Evolutionary conservation across 2,797 vertebrate species (phyloP).

Genomic region (Eospalax fontanierii): DNA sequence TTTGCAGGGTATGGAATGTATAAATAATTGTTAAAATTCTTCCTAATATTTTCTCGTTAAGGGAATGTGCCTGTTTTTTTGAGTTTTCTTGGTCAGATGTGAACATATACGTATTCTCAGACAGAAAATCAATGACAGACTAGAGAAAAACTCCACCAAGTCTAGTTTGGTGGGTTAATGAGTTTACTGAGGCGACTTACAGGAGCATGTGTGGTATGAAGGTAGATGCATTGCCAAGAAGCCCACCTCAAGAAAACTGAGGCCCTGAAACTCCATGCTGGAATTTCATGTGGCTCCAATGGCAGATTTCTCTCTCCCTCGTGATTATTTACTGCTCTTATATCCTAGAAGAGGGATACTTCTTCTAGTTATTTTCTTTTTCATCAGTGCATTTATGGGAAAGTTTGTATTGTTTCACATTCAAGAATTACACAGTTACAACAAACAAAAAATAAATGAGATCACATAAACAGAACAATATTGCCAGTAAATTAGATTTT

Average conservation of each 20-base stretch:
- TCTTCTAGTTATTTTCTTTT: background rate
- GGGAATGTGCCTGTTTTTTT: background rate
- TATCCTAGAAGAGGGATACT: background rate
- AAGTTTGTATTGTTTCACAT: background rate
- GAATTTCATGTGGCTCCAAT: background rate
- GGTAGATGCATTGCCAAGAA: background rate
- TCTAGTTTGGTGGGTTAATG: background rate
- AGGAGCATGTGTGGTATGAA: background rate
- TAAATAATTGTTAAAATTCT: background rate
- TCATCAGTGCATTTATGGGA: background rate
- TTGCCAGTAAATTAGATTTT: background rate
- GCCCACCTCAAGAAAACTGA: background rate
- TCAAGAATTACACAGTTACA: background rate
- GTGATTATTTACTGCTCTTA: background rate
- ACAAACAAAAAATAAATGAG: background rate
- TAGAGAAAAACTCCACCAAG: background rate
- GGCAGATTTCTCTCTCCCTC: background rate
- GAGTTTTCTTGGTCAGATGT: background rate
- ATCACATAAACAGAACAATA: background rate
- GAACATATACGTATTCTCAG: background rate
- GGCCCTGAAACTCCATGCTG: background rate
- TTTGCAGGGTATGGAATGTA: background rate
- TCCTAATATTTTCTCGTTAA: constrained; percentile 5
- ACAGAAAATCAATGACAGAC: background rate
- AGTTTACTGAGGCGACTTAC: background rate